phyloP scores from a whole-genome alignment of 2,113 vertebrate species.

The Clarias macrocephalus region DNA sequence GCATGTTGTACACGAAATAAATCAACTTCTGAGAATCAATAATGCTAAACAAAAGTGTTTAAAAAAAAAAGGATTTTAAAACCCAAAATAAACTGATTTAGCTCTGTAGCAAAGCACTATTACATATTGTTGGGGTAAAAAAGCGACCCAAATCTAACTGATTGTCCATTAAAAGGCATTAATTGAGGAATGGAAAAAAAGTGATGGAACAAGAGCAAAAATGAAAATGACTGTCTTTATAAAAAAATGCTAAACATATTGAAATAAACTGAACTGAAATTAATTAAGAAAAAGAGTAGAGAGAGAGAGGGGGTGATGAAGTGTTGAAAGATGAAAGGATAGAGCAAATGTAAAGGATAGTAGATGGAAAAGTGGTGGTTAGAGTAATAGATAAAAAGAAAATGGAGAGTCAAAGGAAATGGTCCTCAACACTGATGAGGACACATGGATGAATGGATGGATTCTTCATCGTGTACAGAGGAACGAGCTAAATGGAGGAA shows the following conservation, averaged over 20 bases:
- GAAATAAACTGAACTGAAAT: neutral
- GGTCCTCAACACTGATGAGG: neutral
- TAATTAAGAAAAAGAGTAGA: neutral
- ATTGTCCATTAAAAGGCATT: slow-evolving; percentile 33
- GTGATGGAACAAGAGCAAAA: neutral
- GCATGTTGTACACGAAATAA: too few species aligned
- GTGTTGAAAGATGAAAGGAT: neutral
- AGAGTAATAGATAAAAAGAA: neutral
- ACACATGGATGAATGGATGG: too few species aligned
- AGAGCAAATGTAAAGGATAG: too few species aligned
- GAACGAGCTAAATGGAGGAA: slow-evolving; percentile 30
- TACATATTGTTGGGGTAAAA: slow-evolving; percentile 1
- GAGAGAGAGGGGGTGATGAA: neutral
- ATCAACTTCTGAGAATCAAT: neutral
- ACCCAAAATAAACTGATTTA: neutral
- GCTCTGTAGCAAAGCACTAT: slow-evolving; percentile 24
- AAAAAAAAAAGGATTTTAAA: neutral
- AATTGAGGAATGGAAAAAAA: slow-evolving; percentile 2
- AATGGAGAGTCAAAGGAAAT: neutral
- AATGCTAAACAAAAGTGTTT: neutral
- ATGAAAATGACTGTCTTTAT: neutral
- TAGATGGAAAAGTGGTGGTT: too few species aligned
- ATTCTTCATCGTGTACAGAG: neutral
- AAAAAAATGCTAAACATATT: neutral
- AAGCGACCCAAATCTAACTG: slow-evolving; percentile 18